Evolutionary conservation across 2,113 vertebrate genomes (phyloP), one percentile per base, ranked within the genome.

Genomic region (Turnix velox): DNA sequence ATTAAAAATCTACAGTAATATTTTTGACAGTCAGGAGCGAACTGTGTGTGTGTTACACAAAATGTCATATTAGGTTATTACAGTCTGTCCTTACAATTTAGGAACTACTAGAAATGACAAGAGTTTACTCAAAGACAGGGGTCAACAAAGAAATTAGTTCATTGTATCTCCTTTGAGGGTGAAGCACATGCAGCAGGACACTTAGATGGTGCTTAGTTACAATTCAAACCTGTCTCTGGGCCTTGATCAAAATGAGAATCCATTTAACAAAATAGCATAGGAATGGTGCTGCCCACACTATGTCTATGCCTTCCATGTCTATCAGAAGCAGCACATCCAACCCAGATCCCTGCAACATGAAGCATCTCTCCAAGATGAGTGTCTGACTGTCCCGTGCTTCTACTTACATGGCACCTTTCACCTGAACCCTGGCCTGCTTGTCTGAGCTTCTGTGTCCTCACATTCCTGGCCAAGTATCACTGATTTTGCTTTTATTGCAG

Each of bases 331-430:
- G 7, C 9, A 16, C 4, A 12, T 0, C 25, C 42, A 30, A 1
- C 12, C 0, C 0, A 87, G 22, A 19, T 6, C 13, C 42, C 20
- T 74, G 37, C 10, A 14, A 67, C 40, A 39, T 5, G 14, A 57
- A 61, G 31, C 4, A 4, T 7, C 20, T 62, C 18, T 35, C 57
- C 13, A 12, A 39, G 10, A 9, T 27, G 25, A 31, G 6, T 2
- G 0, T 65, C 48, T 72, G 74, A 12, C 14, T 10, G 12, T 27
- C 39, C 3, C 28, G 6, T 35, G 25, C 14, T 24, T 28, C 6
- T 39, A 20, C 12, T 66, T 31, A 25, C 24, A 30, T 9, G 18
- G 3, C 17, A 30, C 15, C 39, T 65, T 87, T 43, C 40, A 77
- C 9, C 15, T 15, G 14, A 12, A 4, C 49, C 14, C 5, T 39